Evolutionary conservation across 2,888 invertebrate genomes (phyloP), one percentile per base, ranked within the genome.

Genomic region (Sminthurides aquaticus): DNA sequence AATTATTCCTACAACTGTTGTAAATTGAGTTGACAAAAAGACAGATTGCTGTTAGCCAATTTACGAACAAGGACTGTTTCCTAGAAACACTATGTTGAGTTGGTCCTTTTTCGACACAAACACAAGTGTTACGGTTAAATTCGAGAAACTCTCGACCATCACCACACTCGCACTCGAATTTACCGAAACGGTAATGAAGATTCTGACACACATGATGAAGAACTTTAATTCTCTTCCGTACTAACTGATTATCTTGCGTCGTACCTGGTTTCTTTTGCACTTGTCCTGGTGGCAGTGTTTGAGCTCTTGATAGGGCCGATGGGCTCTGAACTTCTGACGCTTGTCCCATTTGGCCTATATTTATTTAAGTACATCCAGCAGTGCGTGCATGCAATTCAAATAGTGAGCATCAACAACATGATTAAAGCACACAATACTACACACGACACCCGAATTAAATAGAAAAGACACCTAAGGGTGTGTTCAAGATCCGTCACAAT

Each of bases 251-350:
- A 66, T 66, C 60, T 66, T 60, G 57, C 59, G 66, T 60, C 68
- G 66, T 71, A 71, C 71, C 71, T 71, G 69, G 70, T 70, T 71
- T 69, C 67, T 69, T 71, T 69, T 70, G 69, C 64, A 67, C 64
- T 66, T 71, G 68, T 61, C 68, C 71, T 60, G 43, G 43, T 34
- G 71, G 71, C 56, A 71, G 69, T 55, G 71, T 71, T 65, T 71
- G 69, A 64, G 66, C 69, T 66, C 57, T 63, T 20, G 34, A 26
- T 15, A 62, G 49, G 26, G 49, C 29, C 22, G 54, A 22, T 65
- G 66, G 63, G 66, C 67, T 67, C 55, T 66, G 61, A 65, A 59
- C 62, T 68, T 66, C 26, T 18, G 58, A 29, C 11, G 57, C 24
- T 49, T 57, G 63, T 63, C 63, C 63, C 29, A 49, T 57, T 49